Evolutionary conservation across 2,113 vertebrate species (phyloP), one percentile per base, ranked within the genome.

Genomic region (Edolisoma coerulescens): DNA sequence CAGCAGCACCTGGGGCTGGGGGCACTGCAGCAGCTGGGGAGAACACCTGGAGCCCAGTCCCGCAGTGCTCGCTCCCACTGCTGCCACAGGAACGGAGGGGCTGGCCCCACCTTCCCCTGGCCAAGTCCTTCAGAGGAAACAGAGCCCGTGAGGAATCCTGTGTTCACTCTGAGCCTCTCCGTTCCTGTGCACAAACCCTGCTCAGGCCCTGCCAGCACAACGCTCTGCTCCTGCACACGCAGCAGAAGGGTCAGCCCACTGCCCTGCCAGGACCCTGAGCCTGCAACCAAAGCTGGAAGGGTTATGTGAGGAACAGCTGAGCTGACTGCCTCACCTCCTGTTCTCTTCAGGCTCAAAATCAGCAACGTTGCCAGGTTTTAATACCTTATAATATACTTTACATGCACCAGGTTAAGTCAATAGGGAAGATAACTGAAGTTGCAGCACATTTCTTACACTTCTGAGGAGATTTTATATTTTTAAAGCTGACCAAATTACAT

Each of bases 121-220:
- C 7, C 42, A 16, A 12, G 35, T 6, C 42, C 57, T 67, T 4
- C 17, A 19, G 17, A 26, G 23, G 8, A 24, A 63, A 6, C 18
- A 35, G 50, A 85, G 7, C 49, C 15, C 44, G 16, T 67, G 23
- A 24, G 32, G 6, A 50, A 59, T 3, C 4, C 33, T 32, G 5
- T 23, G 52, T 7, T 20, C 60, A 11, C 27, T 3, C 1, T 13
- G 50, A 44, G 14, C 24, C 28, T 41, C 37, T 47, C 16, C 21
- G 37, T 3, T 27, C 13, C 61, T 3, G 13, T 3, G 17, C 11
- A 59, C 42, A 44, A 26, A 1, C 14, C 6, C 30, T 22, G 45
- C 30, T 1, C 6, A 47, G 63, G 21, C 45, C 9, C 2, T 0
- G 6, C 6, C 81, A 63, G n/a, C 5, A 20, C 56, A 47, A 2